Conservation (phyloP, 2,888 invertebrate species). For the Agrenia bidenticulata region DNA sequence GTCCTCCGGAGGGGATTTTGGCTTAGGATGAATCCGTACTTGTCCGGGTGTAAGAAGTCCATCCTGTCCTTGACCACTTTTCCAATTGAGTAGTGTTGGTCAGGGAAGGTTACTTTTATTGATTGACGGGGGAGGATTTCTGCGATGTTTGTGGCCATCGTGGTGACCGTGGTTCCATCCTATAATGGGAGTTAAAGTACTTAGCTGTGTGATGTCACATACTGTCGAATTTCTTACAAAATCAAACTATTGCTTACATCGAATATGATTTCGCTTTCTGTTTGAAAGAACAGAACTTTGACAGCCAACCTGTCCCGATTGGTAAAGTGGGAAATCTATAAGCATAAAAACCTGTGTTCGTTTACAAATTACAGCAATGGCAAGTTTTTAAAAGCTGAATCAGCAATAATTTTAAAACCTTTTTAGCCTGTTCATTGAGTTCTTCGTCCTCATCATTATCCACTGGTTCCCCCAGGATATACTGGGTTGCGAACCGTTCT, state of each 20-base stretch:
- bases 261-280: background rate
- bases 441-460: background rate
- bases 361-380: too few species aligned
- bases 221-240: background rate
- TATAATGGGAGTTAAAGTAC: background rate
- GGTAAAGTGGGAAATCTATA: background rate
- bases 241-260: background rate
- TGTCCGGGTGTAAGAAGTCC: background rate
- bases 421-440: background rate
- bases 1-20: background rate
- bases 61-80: slow-evolving; percentile 3
- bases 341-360: too few species aligned
- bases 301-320: background rate
- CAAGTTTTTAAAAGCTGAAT: too few species aligned
- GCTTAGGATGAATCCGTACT: slow-evolving; percentile 12
- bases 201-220: background rate
- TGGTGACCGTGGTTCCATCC: background rate
- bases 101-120: background rate
- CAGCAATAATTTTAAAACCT: too few species aligned
- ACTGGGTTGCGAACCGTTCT: background rate
- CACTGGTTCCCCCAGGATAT: background rate
- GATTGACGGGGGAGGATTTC: background rate
- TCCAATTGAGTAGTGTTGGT: slow-evolving; percentile 1
- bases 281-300: background rate
- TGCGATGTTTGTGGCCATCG: background rate